Evolutionary conservation across 1,140 invertebrate genomes (phyloP), one percentile per base, ranked within the genome.

Genomic region (Drosophila sturtevanti): DNA sequence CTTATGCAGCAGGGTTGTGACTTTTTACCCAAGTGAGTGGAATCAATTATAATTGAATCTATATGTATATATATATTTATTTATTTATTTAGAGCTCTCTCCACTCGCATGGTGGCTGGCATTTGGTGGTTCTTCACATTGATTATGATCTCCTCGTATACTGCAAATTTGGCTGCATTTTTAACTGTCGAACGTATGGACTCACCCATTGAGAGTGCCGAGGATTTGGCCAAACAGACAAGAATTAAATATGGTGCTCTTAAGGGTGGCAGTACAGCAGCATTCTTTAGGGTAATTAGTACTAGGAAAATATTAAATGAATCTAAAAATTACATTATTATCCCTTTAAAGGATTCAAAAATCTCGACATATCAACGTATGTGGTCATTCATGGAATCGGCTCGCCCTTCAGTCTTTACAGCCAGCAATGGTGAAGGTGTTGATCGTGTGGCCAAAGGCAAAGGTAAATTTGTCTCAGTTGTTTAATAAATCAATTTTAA

Each of bases 111-210:
- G 95, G 96, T 98, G 4, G 97, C 97, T 9, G 95, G 95, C 41
- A 98, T 97, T 94, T 99, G 98, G 98, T 99, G 98, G 98, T 98
- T 99, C 92, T 99, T 99, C 93, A 99, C 98, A 0, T 93, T 99
- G 14, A 99, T 99, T 79, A 98, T 99, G 95, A 99, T 99, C 85
- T 99, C 98, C 12, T 99, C 98, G 0, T 99, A 99, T 92, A 99
- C 98, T 22, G 98, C 98, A 34, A 99, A 99, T 92, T 93, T 99
- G 79, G 98, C 98, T 18, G 98, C 98, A 24, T 99, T 99, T 92
- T 92, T 99, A 4, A 99, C 98, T 0, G 98, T 99, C 4, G 98
- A 99, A 91, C 93, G 98, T 76, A 97, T 99, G 95, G 97, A 98
- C 91, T 97, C 97, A 0, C 97, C 98, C 5, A 99, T 99, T 61